Conservation (phyloP, 2,888 invertebrate species). For the Papilio demoleus region DNA sequence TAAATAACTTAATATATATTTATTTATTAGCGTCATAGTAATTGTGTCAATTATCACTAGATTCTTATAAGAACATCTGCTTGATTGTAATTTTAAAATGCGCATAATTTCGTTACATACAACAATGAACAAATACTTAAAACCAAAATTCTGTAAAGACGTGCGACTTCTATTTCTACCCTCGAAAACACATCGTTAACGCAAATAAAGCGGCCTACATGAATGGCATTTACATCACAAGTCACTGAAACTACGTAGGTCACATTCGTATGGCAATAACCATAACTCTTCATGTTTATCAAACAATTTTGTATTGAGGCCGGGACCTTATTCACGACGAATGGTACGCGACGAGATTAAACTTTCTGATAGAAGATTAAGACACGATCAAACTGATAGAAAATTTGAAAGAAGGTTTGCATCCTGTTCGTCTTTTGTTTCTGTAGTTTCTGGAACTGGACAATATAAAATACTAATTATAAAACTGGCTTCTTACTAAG, state of each 20-base stretch:
- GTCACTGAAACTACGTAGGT: conserved; percentile 36
- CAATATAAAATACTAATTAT: too few species aligned
- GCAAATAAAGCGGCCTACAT: conserved; percentile 54
- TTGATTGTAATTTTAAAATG: not conserved
- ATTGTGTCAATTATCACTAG: too few species aligned
- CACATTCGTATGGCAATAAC: conserved; percentile 30
- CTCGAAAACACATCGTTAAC: conserved; percentile 50
- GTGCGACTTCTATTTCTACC: conserved; percentile 54
- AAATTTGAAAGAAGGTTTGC: too few species aligned
- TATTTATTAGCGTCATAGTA: too few species aligned
- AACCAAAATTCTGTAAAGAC: conserved; percentile 55
- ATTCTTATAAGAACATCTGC: too few species aligned
- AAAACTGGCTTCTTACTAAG: too few species aligned
- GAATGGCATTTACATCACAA: conserved; percentile 61
- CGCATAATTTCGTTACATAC: conserved; percentile 1
- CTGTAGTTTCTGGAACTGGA: too few species aligned
- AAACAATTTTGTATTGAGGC: conserved; percentile 30
- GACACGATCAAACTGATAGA: too few species aligned
- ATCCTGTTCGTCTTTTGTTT: too few species aligned
- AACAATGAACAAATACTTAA: conserved; percentile 48
- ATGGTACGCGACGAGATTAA: conserved; percentile 7
- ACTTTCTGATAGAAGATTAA: conserved; percentile 3
- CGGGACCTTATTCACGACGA: conserved; percentile 19
- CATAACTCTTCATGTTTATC: conserved; percentile 33
- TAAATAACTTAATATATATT: too few species aligned